Conservation (phyloP, 2,113 vertebrate species). For the Lonchura striata region DNA sequence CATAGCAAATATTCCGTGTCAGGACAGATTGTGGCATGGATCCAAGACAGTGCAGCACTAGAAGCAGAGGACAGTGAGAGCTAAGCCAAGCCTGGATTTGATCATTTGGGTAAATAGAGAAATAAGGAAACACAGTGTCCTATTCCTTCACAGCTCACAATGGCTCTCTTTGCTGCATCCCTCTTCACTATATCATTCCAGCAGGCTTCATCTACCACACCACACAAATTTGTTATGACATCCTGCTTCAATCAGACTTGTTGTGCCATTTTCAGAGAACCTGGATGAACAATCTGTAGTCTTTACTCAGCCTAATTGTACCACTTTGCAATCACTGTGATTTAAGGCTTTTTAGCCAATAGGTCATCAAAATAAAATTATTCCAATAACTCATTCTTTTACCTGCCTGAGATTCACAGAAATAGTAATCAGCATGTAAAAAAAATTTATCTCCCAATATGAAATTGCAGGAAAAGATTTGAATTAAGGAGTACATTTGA, state of each 20-base stretch:
- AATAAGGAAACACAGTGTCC: neutral
- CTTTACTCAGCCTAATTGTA: neutral
- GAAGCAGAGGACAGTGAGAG: neutral
- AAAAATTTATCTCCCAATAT: neutral
- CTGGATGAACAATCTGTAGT: neutral
- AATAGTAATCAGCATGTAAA: slow-evolving; percentile 42
- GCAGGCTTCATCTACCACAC: neutral
- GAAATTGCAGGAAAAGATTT: slow-evolving; percentile 10
- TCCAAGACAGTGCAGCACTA: neutral
- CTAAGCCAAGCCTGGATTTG: neutral
- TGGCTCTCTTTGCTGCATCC: neutral
- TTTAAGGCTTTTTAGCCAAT: slow-evolving; percentile 2
- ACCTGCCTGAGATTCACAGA: slow-evolving; percentile 16
- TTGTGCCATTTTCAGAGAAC: neutral
- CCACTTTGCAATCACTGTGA: neutral
- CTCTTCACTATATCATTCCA: neutral
- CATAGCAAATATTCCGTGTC: neutral
- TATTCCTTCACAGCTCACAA: neutral
- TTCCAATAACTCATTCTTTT: slow-evolving; percentile 12
- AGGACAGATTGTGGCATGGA: neutral
- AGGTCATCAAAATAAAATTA: slow-evolving; percentile 25
- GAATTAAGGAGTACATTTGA: slow-evolving; percentile 22
- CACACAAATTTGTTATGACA: neutral
- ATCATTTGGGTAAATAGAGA: neutral
- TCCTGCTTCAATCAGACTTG: neutral